Evolutionary conservation across 1,140 invertebrate species (phyloP).

Genomic region (Aphaenogaster floridana): DNA sequence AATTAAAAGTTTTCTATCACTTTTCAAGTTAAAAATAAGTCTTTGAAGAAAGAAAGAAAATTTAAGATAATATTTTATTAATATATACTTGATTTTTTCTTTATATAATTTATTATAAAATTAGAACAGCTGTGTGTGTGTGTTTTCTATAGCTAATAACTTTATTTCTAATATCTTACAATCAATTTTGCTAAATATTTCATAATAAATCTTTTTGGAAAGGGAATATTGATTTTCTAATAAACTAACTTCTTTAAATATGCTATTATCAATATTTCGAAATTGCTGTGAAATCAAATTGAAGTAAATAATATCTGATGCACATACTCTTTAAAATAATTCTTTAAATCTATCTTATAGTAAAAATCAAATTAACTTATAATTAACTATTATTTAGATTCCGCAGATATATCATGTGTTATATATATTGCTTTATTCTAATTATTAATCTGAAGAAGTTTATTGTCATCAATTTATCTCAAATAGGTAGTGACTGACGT

Average conservation of each 20-base stretch:
- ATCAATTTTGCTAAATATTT: constrained; percentile 4
- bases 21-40: background rate
- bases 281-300: background rate
- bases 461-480: background rate
- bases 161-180: background rate
- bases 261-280: background rate
- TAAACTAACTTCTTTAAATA: background rate
- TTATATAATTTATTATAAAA: background rate
- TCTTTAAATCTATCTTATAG: background rate
- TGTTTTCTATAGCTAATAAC: background rate
- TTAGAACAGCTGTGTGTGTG: background rate
- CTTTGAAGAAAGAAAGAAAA: background rate
- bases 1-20: background rate
- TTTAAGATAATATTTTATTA: background rate
- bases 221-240: background rate
- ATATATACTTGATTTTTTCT: background rate
- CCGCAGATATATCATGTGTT: background rate
- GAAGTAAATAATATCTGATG: background rate
- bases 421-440: background rate
- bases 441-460: background rate
- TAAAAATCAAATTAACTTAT: background rate
- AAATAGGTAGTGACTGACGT: background rate
- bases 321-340: background rate
- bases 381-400: background rate
- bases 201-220: background rate